Evolutionary conservation across 1,140 invertebrate genomes (phyloP), one percentile per base, ranked within the genome.

Genomic region (Prorops nasuta): DNA sequence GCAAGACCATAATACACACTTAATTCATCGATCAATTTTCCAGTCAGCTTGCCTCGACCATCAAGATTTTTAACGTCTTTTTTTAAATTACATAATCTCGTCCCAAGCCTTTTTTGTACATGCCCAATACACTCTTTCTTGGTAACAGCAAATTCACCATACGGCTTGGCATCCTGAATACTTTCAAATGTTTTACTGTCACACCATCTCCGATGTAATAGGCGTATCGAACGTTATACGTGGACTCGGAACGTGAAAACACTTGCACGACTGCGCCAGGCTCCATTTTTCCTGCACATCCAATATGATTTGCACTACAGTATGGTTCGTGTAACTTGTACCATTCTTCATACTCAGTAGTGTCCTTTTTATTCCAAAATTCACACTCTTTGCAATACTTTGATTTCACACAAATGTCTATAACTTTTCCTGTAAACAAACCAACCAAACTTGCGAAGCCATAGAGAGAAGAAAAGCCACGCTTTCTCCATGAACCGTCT

Each of bases 101-200:
- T 48, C 14, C 51, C 49, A 17, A 51, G 3, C 18, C 42, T 21
- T 39, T 51, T 48, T 22, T 37, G 14, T 16, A 35, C 61, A 28
- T 28, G 24, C 24, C 24, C 24, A 28, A 28, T 12, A 28, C 24
- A 28, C 24, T 28, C 24, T 28, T 28, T 16, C 41, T 66, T 64
- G 38, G 24, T 43, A 14, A 60, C 41, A 34, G 35, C 12, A 34
- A 59, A 22, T 43, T 62, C 41, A 31, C 49, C 53, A 50, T 53
- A 62, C 12, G 54, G 50, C 15, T 49, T 43, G 22, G 18, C 15
- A 49, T 49, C 31, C 14, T 16, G n/a, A 9, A 44, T 41, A 43
- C 18, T 7, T 9, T 42, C 6, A 18, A 43, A 44, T 16, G 19
- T 34, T 24, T 44, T 49, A 8, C 39, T 49, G 40, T 21, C 34